Evolutionary conservation across 2,113 vertebrate species (phyloP), one percentile per base, ranked within the genome.

Genomic region (Lycocorax pyrrhopterus): DNA sequence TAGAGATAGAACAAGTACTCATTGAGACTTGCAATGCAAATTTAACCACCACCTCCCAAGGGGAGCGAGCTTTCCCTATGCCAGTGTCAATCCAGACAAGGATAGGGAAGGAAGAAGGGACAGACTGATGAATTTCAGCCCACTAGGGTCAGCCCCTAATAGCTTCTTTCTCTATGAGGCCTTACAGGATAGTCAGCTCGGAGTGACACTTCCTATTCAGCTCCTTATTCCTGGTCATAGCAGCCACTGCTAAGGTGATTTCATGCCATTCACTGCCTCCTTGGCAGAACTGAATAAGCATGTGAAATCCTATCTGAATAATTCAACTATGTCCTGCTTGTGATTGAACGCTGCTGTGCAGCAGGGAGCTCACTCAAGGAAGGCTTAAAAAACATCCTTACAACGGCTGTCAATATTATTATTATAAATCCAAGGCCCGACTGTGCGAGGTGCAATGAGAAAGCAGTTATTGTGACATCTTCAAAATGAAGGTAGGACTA

Each of bases 201-300:
- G 39, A 79, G 32, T 39, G 35, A 83, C 59, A 44, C 16, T 90
- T 90, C 21, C 47, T 87, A 72, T 79, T 91, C 73, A 73, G 35
- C 51, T 73, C 8, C 71, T 66, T 74, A 74, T 46, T 80, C 64
- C 25, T 1, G 3, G 82, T 64, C 30, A 58, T 16, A 80, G 41
- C 33, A 94, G 23, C 27, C 33, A 27, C 53, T 46, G 52, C 71
- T 95, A 79, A 93, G 62, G 78, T 80, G 51, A 90, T 95, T 79
- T 95, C 68, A 90, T 76, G 56, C 63, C 67, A 74, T 53, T 73
- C 85, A 85, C 71, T 76, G 47, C 18, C 55, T 88, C 59, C 7
- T 35, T 80, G 63, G 47, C 67, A 90, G 43, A 53, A 62, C 37
- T 93, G 78, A 91, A 85, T 68, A 88, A 72, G 58, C 55, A 22